Evolutionary conservation across 2,888 invertebrate genomes (phyloP), one percentile per base, ranked within the genome.

Genomic region (Atrina japonica): DNA sequence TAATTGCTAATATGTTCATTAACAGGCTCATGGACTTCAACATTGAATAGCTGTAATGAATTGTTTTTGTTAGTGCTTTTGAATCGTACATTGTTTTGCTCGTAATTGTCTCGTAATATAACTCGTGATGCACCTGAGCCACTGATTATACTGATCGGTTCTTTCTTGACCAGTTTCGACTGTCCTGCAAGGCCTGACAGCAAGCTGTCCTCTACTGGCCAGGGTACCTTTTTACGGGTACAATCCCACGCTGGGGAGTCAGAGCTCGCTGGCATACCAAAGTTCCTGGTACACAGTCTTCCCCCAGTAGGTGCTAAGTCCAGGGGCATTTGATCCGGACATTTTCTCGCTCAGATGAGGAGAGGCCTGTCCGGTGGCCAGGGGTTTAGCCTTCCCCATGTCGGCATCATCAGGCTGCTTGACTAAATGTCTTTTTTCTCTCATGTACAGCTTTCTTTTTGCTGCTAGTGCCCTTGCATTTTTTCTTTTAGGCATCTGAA

Each of bases 321-420:
- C 40, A 16, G 11, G 58, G 58, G 58, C 58, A 58, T 30, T n/a
- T 53, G 53, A 29, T 29, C 35, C 35, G 35, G 35, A 35, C 35
- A 35, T 35, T 35, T 55, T 29, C 55, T 35, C 35, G 29, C 21
- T 35, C 55, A 30, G 21, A 1, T 30, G 2, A 35, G 55, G 55
- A 18, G 55, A 55, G 55, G 55, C 55, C 55, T 55, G 55, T 30
- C 27, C n/a, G n/a, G 30, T 55, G 55, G 55, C 35, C 55, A 55
- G 55, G 55, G 35, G 30, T 55, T 55, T 55, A 35, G n/a, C 35
- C 43, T 40, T 35, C 35, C 35, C 35, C 35, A 35, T 35, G 35
- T 35, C 5, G 35, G 35, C 35, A n/a, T n/a, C n/a, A n/a, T n/a
- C n/a, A n/a, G n/a, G n/a, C n/a, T n/a, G n/a, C n/a, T n/a, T n/a